A percentile compares a stretch with the other conserved stretches of the same genome.
Evolutionary conservation across 2,113 vertebrate genomes (phyloP).

Genomic region (Mus pahari): DNA sequence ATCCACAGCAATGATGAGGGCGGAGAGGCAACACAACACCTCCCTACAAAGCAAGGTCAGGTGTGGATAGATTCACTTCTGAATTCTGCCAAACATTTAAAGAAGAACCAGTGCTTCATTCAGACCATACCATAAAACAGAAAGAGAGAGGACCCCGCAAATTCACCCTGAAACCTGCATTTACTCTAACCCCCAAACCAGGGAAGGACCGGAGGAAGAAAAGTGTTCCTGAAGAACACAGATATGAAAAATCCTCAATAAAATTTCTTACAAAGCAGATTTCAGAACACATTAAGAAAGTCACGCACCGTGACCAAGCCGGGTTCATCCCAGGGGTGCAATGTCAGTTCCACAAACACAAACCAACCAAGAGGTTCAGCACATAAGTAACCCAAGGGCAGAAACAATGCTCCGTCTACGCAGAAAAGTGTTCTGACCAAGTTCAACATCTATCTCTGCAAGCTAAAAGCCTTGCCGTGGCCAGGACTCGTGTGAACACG

Average conservation of each 20-base stretch:
- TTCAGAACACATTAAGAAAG: neutral
- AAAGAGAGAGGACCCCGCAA: neutral
- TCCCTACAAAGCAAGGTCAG: neutral
- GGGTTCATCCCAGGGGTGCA: neutral
- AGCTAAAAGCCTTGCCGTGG: no score
- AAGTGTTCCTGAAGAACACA: neutral
- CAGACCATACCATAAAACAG: neutral
- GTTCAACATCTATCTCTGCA: no score
- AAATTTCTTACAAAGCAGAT: neutral
- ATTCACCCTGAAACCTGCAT: neutral
- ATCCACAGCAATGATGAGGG: neutral
- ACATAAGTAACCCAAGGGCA: neutral
- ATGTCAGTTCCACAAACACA: neutral
- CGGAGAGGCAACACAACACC: neutral
- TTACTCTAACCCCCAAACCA: neutral
- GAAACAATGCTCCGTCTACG: no score
- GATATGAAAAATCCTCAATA: neutral
- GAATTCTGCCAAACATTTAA: neutral
- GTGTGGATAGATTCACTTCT: no score
- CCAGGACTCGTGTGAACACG: neutral
- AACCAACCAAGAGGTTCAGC: neutral
- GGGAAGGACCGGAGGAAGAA: no score
- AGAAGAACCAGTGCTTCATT: neutral
- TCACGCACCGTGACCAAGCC: neutral
- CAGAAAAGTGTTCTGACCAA: neutral